These are phyloP conservation scores for Clanis bilineata DNA, from an alignment of 2,888 invertebrate species.

Conservation along the genomic window DNA sequence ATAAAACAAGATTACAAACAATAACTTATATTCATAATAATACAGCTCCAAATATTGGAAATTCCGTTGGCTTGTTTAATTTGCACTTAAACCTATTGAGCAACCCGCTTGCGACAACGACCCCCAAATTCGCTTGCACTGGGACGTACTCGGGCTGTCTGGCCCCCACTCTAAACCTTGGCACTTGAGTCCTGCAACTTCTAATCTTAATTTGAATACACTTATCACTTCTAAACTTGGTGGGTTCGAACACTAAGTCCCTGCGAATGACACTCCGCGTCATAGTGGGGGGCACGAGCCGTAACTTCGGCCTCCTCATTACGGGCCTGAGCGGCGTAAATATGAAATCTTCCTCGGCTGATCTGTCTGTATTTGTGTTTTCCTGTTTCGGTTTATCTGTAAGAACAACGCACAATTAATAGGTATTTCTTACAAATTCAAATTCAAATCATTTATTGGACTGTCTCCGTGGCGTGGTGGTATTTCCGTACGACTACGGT, in stretches of 20 bases:
- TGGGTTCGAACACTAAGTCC: conserved; percentile 60
- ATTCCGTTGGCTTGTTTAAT: conserved; percentile 50
- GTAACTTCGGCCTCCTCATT: conserved; percentile 51
- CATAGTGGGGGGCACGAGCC: conserved; percentile 40
- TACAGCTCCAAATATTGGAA: conserved; percentile 70
- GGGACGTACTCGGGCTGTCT: conserved; percentile 27
- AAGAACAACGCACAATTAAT: no score
- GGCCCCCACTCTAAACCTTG: conserved; percentile 18
- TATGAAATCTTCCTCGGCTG: conserved; percentile 54
- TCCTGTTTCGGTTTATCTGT: conserved; percentile 46
- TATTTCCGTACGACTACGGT: no score
- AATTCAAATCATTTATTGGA: no score
- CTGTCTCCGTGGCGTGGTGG: no score
- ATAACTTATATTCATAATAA: conserved; percentile 49
- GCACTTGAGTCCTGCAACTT: conserved; percentile 51
- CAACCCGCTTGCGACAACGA: conserved; percentile 60
- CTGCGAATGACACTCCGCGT: conserved; percentile 43
- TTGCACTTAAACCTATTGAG: conserved; percentile 72
- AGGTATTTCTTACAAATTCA: no score
- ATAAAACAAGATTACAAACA: conserved; percentile 3
- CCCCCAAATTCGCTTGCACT: conserved; percentile 29
- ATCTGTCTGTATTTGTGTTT: conserved; percentile 39
- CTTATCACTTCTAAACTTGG: conserved; percentile 45
- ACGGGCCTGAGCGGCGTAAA: conserved; percentile 50
- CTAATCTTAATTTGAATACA: conserved; percentile 60